phyloP scores from a whole-genome alignment of 2,888 invertebrate genomes.

The Cataglyphis rosenhaueri region DNA sequence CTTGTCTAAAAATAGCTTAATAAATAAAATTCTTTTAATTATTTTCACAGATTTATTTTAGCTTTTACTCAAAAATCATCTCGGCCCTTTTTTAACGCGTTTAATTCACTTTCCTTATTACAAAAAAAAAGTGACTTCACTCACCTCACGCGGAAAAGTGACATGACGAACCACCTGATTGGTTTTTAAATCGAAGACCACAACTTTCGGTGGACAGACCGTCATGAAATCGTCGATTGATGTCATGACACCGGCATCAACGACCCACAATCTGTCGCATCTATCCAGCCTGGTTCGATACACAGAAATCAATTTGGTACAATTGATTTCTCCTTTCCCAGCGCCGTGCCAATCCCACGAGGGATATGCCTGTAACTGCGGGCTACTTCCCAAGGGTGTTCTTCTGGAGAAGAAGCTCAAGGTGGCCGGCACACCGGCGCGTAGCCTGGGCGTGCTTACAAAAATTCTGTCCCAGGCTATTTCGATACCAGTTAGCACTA shows the following conservation, averaged over 20 bases:
- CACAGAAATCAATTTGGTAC: conserved; percentile 92
- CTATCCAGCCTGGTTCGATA: conserved; percentile 91
- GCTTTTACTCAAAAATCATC: neutral
- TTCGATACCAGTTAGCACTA: conserved; percentile 92
- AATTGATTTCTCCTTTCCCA: conserved; percentile 90
- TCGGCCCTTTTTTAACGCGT: neutral
- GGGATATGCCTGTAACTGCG: conserved; percentile 90
- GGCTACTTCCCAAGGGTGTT: conserved; percentile 89
- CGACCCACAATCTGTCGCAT: conserved; percentile 94
- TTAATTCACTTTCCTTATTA: neutral
- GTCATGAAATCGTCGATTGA: conserved; percentile 89
- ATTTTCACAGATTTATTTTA: neutral
- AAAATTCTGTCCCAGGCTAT: conserved; percentile 91
- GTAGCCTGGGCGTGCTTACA: conserved; percentile 91
- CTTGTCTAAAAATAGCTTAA: neutral
- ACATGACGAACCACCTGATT: conserved; percentile 90
- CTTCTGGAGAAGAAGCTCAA: conserved; percentile 90
- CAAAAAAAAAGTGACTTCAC: neutral
- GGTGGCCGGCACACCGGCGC: conserved; percentile 92
- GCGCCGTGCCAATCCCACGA: conserved; percentile 92
- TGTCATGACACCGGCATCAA: conserved; percentile 92
- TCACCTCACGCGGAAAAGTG: conserved; percentile 90
- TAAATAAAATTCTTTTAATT: neutral
- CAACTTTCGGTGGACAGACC: conserved; percentile 92
- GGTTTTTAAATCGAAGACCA: conserved; percentile 92